phyloP scores from a whole-genome alignment of 2,113 vertebrate species.

The Nannobrachium achirus region DNA sequence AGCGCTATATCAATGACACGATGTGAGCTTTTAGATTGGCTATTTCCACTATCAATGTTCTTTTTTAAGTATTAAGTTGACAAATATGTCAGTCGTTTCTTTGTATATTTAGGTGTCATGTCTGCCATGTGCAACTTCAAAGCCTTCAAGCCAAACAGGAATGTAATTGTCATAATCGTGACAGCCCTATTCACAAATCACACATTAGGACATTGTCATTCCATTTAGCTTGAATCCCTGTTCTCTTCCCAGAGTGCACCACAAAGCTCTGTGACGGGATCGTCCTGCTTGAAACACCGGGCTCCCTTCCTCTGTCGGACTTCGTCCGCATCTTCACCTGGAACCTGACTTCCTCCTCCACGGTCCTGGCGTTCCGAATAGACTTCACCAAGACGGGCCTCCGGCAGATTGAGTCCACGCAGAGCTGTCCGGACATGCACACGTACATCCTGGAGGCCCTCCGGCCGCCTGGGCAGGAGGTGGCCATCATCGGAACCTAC shows the following conservation, averaged over 20 bases:
- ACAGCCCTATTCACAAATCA: too few relatives aligned
- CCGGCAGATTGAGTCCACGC: constrained; percentile 76
- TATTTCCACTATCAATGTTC: too few relatives aligned
- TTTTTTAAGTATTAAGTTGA: too few relatives aligned
- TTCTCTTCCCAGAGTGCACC: constrained; percentile 75
- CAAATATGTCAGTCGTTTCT: too few relatives aligned
- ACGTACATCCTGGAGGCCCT: constrained; percentile 78
- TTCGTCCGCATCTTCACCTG: constrained; percentile 88
- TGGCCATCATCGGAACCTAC: constrained; percentile 85
- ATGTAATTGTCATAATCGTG: too few relatives aligned
- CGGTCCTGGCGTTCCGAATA: constrained; percentile 74
- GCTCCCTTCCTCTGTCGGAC: constrained; percentile 39
- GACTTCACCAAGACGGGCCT: constrained; percentile 77
- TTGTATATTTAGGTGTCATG: too few relatives aligned
- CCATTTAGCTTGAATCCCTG: too few relatives aligned
- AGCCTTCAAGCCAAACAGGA: too few relatives aligned
- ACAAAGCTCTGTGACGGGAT: constrained; percentile 73
- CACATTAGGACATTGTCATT: too few relatives aligned
- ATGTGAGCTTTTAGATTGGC: too few relatives aligned
- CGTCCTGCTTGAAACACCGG: constrained; percentile 62
- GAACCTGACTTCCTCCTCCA: constrained; percentile 71
- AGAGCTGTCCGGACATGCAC: constrained; percentile 77
- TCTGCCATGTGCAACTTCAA: too few relatives aligned
- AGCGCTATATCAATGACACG: too few relatives aligned
- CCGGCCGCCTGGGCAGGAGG: constrained; percentile 39